phyloP scores from a whole-genome alignment of 2,888 invertebrate species.

The Brachypalpus laphriformis region DNA sequence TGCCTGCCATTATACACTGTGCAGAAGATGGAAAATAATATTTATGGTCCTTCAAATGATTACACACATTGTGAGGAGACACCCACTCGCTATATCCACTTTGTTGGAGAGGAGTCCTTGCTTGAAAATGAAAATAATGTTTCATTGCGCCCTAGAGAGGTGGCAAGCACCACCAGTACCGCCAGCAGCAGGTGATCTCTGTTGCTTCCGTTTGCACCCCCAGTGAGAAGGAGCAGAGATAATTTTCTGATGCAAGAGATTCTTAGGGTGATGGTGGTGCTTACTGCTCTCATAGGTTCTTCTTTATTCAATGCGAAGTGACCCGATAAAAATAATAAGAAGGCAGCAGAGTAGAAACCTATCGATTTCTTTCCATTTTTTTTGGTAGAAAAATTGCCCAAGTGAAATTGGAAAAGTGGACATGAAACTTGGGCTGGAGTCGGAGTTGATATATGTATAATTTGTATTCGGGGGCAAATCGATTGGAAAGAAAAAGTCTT shows the following conservation, averaged over 20 bases:
- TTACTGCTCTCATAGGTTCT: neutral
- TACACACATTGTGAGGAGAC: slow-evolving; percentile 58
- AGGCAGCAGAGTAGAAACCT: slow-evolving; percentile 53
- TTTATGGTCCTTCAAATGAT: slow-evolving; percentile 72
- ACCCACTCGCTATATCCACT: slow-evolving; percentile 23
- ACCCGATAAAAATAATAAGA: slow-evolving; percentile 69
- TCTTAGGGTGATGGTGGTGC: slow-evolving; percentile 6
- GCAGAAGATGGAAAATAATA: slow-evolving; percentile 64
- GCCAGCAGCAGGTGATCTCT: slow-evolving; percentile 59
- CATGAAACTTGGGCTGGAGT: neutral
- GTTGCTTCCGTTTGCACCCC: slow-evolving; percentile 31
- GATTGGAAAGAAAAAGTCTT: slow-evolving; percentile 50
- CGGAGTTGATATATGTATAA: slow-evolving; percentile 23
- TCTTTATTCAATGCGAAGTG: slow-evolving; percentile 61
- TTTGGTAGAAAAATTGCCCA: slow-evolving; percentile 21
- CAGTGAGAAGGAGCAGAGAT: neutral
- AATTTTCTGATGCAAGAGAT: slow-evolving; percentile 50
- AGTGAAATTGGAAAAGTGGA: slow-evolving; percentile 60
- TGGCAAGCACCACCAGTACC: slow-evolving; percentile 7
- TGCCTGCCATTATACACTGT: slow-evolving; percentile 50
- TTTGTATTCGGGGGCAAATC: slow-evolving; percentile 57
- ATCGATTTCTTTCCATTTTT: slow-evolving; percentile 35
- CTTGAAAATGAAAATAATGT: slow-evolving; percentile 50
- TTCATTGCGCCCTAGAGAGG: slow-evolving; percentile 38
- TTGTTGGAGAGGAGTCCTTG: slow-evolving; percentile 14